A percentile compares a stretch with the other conserved stretches of the same genome.
Evolutionary conservation across 2,888 invertebrate species (phyloP).

Genomic region (Elmis aenea): DNA sequence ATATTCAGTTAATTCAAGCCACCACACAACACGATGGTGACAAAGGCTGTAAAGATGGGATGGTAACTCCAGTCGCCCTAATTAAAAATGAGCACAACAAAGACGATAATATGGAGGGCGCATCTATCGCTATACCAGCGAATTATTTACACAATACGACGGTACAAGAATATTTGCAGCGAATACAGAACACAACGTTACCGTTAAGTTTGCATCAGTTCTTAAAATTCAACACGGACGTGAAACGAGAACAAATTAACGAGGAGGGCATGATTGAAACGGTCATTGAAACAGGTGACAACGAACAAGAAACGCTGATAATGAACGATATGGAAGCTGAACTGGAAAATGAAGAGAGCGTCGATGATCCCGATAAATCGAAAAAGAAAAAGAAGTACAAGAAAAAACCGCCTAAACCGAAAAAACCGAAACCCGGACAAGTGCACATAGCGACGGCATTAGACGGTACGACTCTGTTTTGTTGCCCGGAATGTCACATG

Average conservation of each 20-base stretch:
- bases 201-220: conserved; percentile 59
- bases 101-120: conserved; percentile 24
- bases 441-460: conserved; percentile 70
- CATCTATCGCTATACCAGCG: conserved; percentile 47
- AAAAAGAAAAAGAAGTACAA: conserved; percentile 73
- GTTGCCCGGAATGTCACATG: conserved; percentile 79
- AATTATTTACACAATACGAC: conserved; percentile 52
- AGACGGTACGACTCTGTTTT: conserved; percentile 70
- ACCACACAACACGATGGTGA: conserved; percentile 14
- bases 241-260: conserved; percentile 49
- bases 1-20: conserved; percentile 58
- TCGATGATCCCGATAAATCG: conserved; percentile 38
- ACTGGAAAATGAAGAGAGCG: conserved; percentile 40
- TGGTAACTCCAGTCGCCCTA: conserved; percentile 49
- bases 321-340: conserved; percentile 42
- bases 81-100: conserved; percentile 45
- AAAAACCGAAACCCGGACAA: conserved; percentile 74
- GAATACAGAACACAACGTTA: conserved; percentile 45
- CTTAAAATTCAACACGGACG: conserved; percentile 59
- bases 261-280: conserved; percentile 50
- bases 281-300: conserved; percentile 44
- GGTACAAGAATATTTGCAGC: conserved; percentile 51
- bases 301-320: conserved; percentile 37
- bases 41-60: conserved; percentile 39
- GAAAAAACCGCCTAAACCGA: conserved; percentile 73